Percentiles rank a stretch among this genome's conserved stretches.
Evolutionary conservation across 2,888 invertebrate species (phyloP).

Genomic region (Eudemis profundana): DNA sequence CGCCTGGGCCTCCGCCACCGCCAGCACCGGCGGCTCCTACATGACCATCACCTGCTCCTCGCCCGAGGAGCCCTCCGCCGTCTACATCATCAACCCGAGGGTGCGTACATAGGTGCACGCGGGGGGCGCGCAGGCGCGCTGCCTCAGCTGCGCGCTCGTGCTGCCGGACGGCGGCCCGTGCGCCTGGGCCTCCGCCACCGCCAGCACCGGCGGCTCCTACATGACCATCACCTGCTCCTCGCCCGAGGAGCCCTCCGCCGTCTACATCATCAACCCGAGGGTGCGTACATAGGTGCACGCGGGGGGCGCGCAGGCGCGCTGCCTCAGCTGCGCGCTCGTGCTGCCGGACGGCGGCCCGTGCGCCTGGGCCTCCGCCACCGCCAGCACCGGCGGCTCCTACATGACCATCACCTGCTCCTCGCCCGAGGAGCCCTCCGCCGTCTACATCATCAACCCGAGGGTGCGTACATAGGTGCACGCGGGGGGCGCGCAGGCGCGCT

Average conservation of each 20-base stretch:
- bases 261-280: slow-evolving; percentile 82
- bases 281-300: slow-evolving; percentile 90
- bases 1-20: slow-evolving; percentile 85
- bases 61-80: slow-evolving; percentile 87
- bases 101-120: slow-evolving; percentile 90
- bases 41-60: slow-evolving; percentile 90
- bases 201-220: slow-evolving; percentile 87
- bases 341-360: slow-evolving; percentile 86
- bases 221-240: slow-evolving; percentile 90
- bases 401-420: slow-evolving; percentile 90
- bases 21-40: slow-evolving; percentile 87
- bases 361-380: slow-evolving; percentile 85
- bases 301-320: slow-evolving; percentile 79
- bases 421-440: slow-evolving; percentile 87
- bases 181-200: slow-evolving; percentile 85
- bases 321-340: slow-evolving; percentile 88
- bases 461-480: slow-evolving; percentile 90
- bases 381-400: slow-evolving; percentile 87
- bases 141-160: slow-evolving; percentile 88
- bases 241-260: slow-evolving; percentile 87
- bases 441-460: slow-evolving; percentile 82
- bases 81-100: slow-evolving; percentile 82
- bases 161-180: slow-evolving; percentile 86
- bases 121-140: slow-evolving; percentile 79
- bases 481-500: slow-evolving; percentile 79